phyloP scores from a whole-genome alignment of 2,888 invertebrate species.

The Marronus borbonicus region DNA sequence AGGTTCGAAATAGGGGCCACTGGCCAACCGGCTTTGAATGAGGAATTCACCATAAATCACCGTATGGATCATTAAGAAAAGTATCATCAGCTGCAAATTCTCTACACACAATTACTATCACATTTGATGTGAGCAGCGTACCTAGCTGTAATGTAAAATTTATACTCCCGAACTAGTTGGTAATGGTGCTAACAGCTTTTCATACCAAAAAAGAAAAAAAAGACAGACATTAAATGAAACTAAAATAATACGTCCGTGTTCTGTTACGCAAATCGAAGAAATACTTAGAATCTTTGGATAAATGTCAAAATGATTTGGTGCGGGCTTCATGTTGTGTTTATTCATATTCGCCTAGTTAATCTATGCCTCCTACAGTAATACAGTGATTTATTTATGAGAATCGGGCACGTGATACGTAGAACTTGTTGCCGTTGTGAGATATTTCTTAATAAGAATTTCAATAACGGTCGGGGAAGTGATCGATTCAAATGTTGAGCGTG shows the following conservation, averaged over 20 bases:
- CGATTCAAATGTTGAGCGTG: too few species aligned
- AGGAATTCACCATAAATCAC: neutral
- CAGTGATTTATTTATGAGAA: too few species aligned
- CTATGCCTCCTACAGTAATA: too few species aligned
- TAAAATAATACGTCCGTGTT: neutral
- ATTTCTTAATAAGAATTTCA: too few species aligned
- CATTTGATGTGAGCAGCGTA: neutral
- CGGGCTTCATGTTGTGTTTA: too few species aligned
- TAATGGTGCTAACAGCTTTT: slow-evolving; percentile 11
- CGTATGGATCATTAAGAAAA: slow-evolving; percentile 11
- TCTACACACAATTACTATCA: slow-evolving; percentile 4
- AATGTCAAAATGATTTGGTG: too few species aligned
- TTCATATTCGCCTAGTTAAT: too few species aligned
- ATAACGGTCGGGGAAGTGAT: too few species aligned
- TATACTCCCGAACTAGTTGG: neutral
- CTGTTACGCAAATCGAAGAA: too few species aligned
- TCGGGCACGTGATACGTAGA: too few species aligned
- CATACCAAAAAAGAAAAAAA: neutral
- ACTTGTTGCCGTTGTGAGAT: too few species aligned
- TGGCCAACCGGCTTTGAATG: neutral
- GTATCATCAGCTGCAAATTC: neutral
- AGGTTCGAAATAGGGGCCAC: neutral
- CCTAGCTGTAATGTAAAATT: neutral
- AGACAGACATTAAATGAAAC: neutral
- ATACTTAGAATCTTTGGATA: too few species aligned